Evolutionary conservation across 1,140 invertebrate genomes (phyloP), one percentile per base, ranked within the genome.

Genomic region (Brachionus asplanchnoidis): DNA sequence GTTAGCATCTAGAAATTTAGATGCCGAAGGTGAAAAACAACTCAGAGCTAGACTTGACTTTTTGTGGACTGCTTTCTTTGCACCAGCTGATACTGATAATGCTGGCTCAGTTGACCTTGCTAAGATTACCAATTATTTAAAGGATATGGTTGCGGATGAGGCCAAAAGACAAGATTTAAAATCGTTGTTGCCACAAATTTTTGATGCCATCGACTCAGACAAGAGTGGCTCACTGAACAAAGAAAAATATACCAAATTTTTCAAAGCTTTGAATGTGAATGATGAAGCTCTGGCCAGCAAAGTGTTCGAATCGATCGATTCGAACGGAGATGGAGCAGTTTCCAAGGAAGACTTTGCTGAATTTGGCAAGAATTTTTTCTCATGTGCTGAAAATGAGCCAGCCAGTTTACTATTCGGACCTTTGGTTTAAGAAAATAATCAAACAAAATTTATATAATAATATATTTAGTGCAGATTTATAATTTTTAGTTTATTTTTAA

Each of bases 301-400:
- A 40, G 79, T 82, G 1, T 82, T 82, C n/a, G 23, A 28, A 23
- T 50, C 79, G 2, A 82, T 82, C 3, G 79, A 65, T 14, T 17
- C 32, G 2, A 82, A 82, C 2, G 14, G 12, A 60, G 79, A 65
- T 68, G 79, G 79, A 42, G 23, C 28, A 14, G n/a, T 82, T 8
- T 60, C 17, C 0, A 82, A 82, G 36, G 50, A 82, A 14, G 56
- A 82, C 2, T 82, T 82, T 46, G 11, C 53, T 26, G n/a, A 60
- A 65, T 82, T 82, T 36, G 79, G 79, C 28, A 60, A 26, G 20
- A 82, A 36, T 23, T 82, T 82, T 82, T 82, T 82, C 53, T 40
- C 53, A 44, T 44, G 53, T 26, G 79, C 9, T 1, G 53, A 65
- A 40, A 32, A 42, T 9, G 79, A 82, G 9, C 53, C 79, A 23